Conservation (phyloP, 2,797 vertebrate genomes). For the Diplodus sargus region DNA sequence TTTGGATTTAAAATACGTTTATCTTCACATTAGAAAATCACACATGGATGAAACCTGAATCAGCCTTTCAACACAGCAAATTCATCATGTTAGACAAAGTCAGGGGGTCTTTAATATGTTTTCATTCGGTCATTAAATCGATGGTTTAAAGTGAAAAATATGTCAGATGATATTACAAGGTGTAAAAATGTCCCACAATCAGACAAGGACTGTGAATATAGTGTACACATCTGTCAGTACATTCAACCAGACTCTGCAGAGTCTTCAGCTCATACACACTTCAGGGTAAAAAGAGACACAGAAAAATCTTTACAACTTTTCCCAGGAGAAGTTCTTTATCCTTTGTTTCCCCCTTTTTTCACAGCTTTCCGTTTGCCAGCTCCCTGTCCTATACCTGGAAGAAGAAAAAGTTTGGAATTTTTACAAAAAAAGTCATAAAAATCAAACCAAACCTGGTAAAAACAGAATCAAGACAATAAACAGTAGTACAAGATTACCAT, state of each 20-base stretch:
- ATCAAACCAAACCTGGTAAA: background rate
- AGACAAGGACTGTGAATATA: background rate
- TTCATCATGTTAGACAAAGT: background rate
- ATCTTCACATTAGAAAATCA: conserved; percentile 20
- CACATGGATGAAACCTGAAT: background rate
- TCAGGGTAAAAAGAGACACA: background rate
- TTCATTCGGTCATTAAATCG: background rate
- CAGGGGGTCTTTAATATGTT: background rate
- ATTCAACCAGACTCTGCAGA: background rate
- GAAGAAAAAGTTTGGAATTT: conserved; percentile 1
- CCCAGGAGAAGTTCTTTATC: background rate
- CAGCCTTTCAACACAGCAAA: background rate
- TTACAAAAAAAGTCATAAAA: background rate
- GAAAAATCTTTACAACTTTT: background rate
- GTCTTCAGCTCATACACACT: background rate
- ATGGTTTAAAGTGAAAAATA: conserved; percentile 10
- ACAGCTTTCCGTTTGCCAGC: background rate
- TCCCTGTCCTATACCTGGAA: conserved; percentile 48
- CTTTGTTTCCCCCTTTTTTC: conserved; percentile 21
- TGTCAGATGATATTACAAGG: background rate
- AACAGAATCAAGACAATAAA: background rate
- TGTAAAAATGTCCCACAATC: background rate
- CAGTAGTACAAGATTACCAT: background rate
- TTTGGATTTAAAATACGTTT: conserved; percentile 29
- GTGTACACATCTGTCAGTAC: background rate